Percentiles rank a stretch among this genome's conserved stretches.
Evolutionary conservation across 2,888 invertebrate species (phyloP).

Genomic region (Pyralis farinalis): DNA sequence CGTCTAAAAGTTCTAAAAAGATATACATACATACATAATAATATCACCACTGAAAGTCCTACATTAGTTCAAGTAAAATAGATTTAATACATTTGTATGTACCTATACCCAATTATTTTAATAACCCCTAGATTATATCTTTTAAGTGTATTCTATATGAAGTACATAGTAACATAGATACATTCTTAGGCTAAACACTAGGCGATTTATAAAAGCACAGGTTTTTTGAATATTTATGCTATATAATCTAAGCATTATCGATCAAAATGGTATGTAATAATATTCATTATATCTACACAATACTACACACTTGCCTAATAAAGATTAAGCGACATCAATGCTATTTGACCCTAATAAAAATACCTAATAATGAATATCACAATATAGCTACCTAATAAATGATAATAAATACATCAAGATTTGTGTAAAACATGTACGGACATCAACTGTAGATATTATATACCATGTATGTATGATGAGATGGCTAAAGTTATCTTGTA

Average conservation of each 20-base stretch:
- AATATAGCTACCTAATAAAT: constrained; percentile 63
- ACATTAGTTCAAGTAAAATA: constrained; percentile 20
- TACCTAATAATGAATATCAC: constrained; percentile 69
- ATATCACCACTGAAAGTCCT: constrained; percentile 63
- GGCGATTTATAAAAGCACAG: constrained; percentile 51
- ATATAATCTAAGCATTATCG: neutral
- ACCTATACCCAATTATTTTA: neutral
- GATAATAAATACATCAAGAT: constrained; percentile 40
- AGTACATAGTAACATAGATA: constrained; percentile 27
- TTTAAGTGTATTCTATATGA: constrained; percentile 5
- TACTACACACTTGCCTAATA: constrained; percentile 23
- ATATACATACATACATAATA: constrained; percentile 26
- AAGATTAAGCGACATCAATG: constrained; percentile 40
- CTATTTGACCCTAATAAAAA: constrained; percentile 33
- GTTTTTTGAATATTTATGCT: constrained; percentile 22
- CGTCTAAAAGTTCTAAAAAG: constrained; percentile 45
- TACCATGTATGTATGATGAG: too few relatives aligned
- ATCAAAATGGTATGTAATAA: neutral
- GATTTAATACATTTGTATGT: neutral
- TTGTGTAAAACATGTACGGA: constrained; percentile 45
- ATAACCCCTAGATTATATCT: neutral
- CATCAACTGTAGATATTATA: constrained; percentile 25
- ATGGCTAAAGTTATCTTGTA: too few relatives aligned
- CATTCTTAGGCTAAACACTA: constrained; percentile 55
- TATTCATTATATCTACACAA: constrained; percentile 13